These are phyloP conservation scores for Plectrocnemia conspersa DNA, from an alignment of 1,140 invertebrate genomes.

Conservation along the genomic window DNA sequence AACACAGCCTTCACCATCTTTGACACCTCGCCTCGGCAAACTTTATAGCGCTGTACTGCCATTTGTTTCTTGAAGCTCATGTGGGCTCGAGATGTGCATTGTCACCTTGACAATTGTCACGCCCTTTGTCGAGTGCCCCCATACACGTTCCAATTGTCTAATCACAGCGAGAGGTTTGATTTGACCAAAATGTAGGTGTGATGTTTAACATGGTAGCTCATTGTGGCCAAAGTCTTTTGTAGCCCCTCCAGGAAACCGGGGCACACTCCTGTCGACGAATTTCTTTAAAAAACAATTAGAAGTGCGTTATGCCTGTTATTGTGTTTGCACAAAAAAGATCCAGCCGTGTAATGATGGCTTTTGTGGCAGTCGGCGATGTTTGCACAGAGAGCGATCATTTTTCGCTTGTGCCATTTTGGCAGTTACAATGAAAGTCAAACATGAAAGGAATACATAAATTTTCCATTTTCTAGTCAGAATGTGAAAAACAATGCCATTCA, in stretches of 20 bases:
- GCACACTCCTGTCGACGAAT: constrained; percentile 23
- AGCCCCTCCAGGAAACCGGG: constrained; percentile 24
- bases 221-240: constrained; percentile 26
- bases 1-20: too few species aligned
- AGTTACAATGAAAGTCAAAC: constrained; percentile 14
- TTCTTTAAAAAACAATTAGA: constrained; percentile 27
- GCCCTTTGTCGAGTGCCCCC: constrained; percentile 18
- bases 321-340: constrained; percentile 32
- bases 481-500: too few species aligned
- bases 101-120: constrained; percentile 19
- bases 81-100: too few species aligned
- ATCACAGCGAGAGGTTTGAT: constrained; percentile 32
- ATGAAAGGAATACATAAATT: constrained; percentile 29
- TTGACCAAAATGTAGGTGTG: constrained; percentile 33
- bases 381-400: constrained; percentile 32
- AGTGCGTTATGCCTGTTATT: constrained; percentile 33
- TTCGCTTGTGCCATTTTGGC: constrained; percentile 14
- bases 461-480: constrained; percentile 27
- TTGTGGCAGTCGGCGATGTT: constrained; percentile 31
- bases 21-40: too few species aligned
- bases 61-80: too few species aligned
- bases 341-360: constrained; percentile 33
- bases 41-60: too few species aligned
- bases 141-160: constrained; percentile 33
- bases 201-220: constrained; percentile 32